These are phyloP conservation scores for Aelia acuminata DNA, from an alignment of 2,888 invertebrate species.

Conservation along the genomic window DNA sequence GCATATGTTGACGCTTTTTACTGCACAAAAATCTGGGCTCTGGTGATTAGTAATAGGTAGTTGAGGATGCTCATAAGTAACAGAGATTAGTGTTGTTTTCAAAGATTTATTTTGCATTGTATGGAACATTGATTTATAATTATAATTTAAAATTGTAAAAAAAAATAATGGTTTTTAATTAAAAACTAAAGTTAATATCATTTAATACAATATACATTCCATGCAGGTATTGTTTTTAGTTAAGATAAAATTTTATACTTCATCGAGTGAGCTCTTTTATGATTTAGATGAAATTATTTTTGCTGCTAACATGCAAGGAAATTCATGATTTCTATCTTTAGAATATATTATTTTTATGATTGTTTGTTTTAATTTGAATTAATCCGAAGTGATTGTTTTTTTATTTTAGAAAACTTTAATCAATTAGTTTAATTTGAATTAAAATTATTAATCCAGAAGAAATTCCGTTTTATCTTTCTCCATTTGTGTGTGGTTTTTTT, in stretches of 20 bases:
- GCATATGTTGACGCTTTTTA: no score
- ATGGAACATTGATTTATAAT: neutral
- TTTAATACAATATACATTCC: neutral
- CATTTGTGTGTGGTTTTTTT: conserved; percentile 41
- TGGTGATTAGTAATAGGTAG: neutral
- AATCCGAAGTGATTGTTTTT: neutral
- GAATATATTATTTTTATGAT: neutral
- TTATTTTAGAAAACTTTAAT: neutral
- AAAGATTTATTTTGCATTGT: neutral
- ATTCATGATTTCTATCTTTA: neutral
- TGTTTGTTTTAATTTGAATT: neutral
- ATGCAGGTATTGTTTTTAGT: neutral
- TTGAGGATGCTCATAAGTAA: neutral
- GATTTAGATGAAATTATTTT: neutral
- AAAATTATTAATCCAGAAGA: neutral
- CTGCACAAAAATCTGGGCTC: no score
- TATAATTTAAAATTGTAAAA: neutral
- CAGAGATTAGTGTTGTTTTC: neutral
- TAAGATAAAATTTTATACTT: neutral
- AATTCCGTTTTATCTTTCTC: neutral
- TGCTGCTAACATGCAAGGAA: neutral
- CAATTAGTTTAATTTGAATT: neutral
- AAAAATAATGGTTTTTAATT: neutral
- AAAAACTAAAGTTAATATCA: neutral
- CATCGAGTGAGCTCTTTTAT: neutral